phyloP scores from a whole-genome alignment of 23 tunicate species.

The Phallusia fumigata region DNA sequence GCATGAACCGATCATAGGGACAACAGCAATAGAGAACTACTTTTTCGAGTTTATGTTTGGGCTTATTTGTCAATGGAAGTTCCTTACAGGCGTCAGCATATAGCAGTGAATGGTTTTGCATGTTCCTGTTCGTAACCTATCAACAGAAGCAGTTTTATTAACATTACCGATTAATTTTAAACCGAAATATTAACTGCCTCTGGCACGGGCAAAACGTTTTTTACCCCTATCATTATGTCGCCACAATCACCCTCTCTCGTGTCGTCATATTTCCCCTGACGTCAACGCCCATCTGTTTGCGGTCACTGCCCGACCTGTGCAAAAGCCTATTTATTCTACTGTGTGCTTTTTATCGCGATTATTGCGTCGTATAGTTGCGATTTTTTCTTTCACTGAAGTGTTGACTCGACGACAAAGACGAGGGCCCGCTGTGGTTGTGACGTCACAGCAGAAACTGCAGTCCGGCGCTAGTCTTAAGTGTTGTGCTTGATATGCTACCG shows the following conservation, averaged over 20 bases:
- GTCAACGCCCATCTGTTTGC: not conserved
- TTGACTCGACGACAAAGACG: not conserved
- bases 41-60: not conserved
- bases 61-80: not conserved
- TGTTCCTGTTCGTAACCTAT: too few relatives aligned
- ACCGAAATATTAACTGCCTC: too few relatives aligned
- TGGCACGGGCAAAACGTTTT: too few relatives aligned
- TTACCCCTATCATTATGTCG: not conserved
- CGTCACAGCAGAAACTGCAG: not conserved
- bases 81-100: not conserved
- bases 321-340: conserved; percentile 11
- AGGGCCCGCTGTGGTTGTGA: not conserved
- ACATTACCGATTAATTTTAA: too few relatives aligned
- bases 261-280: conserved; percentile 3
- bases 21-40: not conserved
- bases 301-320: conserved; percentile 17
- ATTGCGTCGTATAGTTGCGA: not conserved
- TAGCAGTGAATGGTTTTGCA: not conserved
- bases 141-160: too few relatives aligned
- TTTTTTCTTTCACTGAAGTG: not conserved
- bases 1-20: not conserved
- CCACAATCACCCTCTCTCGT: not conserved
- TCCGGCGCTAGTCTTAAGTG: not conserved
- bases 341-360: not conserved
- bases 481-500: not conserved